Conservation (phyloP, 2,113 vertebrate genomes). For the Ictidomys tridecemlineatus region DNA sequence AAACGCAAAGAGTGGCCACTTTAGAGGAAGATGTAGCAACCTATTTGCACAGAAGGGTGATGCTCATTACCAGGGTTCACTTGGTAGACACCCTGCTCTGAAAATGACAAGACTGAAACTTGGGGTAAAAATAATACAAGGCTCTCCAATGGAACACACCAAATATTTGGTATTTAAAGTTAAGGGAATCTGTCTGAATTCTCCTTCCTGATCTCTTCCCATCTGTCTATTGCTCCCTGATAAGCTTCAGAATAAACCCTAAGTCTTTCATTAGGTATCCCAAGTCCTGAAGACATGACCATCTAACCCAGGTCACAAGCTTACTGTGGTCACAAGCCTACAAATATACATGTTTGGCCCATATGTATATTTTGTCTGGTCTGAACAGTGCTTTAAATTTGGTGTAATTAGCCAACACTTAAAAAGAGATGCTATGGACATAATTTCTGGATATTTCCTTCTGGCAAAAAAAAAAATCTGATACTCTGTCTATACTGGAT, state of each 20-base stretch:
- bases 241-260: not conserved
- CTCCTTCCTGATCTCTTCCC: not conserved
- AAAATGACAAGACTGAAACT: not conserved
- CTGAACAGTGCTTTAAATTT: not conserved
- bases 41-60: not conserved
- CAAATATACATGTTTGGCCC: not conserved
- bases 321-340: not conserved
- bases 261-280: not conserved
- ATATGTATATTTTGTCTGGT: not conserved
- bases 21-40: not conserved
- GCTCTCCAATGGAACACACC: not conserved
- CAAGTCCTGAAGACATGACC: not conserved
- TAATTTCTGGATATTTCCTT: not conserved
- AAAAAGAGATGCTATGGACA: not conserved
- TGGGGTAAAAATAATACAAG: not conserved
- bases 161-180: not conserved
- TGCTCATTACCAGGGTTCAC: not conserved
- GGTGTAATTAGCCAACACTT: not conserved
- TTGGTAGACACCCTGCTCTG: not conserved
- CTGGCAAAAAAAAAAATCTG: not conserved
- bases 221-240: not conserved
- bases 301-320: not conserved
- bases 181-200: not conserved
- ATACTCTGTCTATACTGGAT: not conserved
- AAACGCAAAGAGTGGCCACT: not conserved